Conservation (phyloP, 2,888 invertebrate species). For the Pachycephus smyrnensis region DNA sequence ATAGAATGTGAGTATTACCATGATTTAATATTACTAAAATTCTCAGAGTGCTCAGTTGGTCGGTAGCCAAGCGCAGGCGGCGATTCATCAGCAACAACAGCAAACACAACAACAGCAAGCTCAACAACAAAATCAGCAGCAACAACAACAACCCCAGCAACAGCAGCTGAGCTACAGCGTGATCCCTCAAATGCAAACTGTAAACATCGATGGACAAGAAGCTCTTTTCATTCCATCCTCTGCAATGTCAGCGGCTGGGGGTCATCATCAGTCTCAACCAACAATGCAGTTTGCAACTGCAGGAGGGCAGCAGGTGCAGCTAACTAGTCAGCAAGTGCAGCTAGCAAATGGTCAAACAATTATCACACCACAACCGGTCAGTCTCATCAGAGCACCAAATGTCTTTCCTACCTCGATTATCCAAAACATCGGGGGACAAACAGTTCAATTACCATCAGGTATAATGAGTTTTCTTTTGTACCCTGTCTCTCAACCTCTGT, state of each 20-base stretch:
- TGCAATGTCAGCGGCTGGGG: conserved; percentile 69
- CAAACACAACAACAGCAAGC: conserved; percentile 50
- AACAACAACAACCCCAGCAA: conserved; percentile 69
- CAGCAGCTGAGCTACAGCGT: conserved; percentile 70
- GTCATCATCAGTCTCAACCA: conserved; percentile 67
- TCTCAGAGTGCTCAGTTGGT: conserved; percentile 60
- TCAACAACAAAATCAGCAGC: conserved; percentile 68
- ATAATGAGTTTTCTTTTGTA: conserved; percentile 16
- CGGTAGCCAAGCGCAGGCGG: conserved; percentile 52
- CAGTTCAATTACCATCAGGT: conserved; percentile 78
- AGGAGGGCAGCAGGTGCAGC: conserved; percentile 62
- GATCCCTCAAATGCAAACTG: conserved; percentile 88
- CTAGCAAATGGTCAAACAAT: conserved; percentile 67
- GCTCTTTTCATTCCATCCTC: conserved; percentile 91
- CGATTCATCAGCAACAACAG: conserved; percentile 56
- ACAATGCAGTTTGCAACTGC: conserved; percentile 63
- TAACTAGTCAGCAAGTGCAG: conserved; percentile 65
- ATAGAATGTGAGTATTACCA: not conserved
- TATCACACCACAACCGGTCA: conserved; percentile 66
- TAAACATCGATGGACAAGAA: conserved; percentile 93
- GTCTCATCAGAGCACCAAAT: conserved; percentile 78
- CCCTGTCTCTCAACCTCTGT: conserved; percentile 2
- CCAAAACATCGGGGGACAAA: conserved; percentile 76
- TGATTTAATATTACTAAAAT: not conserved
- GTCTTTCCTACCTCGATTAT: conserved; percentile 77